These are phyloP conservation scores for Phorcus lineatus DNA, from an alignment of 2,888 invertebrate species.

Conservation along the genomic window DNA sequence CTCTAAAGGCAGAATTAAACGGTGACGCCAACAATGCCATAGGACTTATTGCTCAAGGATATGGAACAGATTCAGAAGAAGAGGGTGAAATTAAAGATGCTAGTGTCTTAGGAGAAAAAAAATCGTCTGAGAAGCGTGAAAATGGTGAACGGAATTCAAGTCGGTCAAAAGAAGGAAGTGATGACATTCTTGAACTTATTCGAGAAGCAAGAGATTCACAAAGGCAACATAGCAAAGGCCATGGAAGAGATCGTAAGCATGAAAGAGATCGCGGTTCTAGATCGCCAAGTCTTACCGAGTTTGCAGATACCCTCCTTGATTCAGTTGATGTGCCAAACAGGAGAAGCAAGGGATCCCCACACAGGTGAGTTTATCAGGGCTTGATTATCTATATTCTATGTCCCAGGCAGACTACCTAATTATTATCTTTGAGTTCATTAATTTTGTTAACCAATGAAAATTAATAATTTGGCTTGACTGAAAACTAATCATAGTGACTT, in stretches of 20 bases:
- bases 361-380: background rate
- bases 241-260: background rate
- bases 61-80: slow-evolving; percentile 71
- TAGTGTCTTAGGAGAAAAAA: background rate
- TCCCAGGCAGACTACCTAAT: too few relatives aligned
- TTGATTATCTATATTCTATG: too few relatives aligned
- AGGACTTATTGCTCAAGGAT: slow-evolving; percentile 47
- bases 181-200: background rate
- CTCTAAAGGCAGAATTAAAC: slow-evolving; percentile 71
- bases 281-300: slow-evolving; percentile 3
- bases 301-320: background rate
- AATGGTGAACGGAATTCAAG: background rate
- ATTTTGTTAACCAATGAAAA: too few relatives aligned
- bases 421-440: too few relatives aligned
- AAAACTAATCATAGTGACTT: too few relatives aligned
- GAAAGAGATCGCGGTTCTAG: background rate
- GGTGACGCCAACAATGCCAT: slow-evolving; percentile 45
- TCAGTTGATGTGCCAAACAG: background rate
- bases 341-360: background rate
- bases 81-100: slow-evolving; percentile 71
- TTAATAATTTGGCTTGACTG: too few relatives aligned
- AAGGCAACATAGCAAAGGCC: background rate
- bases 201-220: background rate
- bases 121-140: background rate
- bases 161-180: background rate